Base-by-base conservation (phyloP, 2,888 invertebrate genomes). In the Anoncus sp. region DNA sequence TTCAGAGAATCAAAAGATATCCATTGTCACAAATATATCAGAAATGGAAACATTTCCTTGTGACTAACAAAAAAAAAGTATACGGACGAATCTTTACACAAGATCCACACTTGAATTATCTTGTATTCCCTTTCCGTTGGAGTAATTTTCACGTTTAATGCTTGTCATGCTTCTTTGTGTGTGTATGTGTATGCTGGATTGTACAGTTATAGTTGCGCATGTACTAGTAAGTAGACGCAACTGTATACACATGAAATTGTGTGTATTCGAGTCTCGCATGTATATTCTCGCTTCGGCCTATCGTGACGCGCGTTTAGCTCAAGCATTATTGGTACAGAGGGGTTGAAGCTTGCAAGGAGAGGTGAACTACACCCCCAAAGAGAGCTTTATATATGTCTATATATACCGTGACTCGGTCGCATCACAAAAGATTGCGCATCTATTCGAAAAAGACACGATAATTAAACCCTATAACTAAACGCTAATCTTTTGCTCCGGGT, bases 271-370 rank as follows among this genome's bases (percentile, higher is more conserved):
- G 31, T 47, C 57, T 69, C 22, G 57, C 22, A 47, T 2, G 27
- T 55, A 9, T 59, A 70, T 51, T 67, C 67, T 24, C 53, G 60
- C 16, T 24, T 24, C 22, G 10, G 53, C 14, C 74, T 63, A 75
- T 75, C 65, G 66, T 53, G 66, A 45, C 60, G 49, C 75, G 62
- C 47, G 62, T 72, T 77, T 72, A 72, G 62, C 62, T 38, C 38
- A 27, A n/a, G 55, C 47, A 72, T 77, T 72, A 72, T 76, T 72
- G 72, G 12, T 35, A 18, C 38, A 43, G 65, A 57, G 66, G 53
- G 65, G 47, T 62, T 38, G 27, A 66, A 66, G 18, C 47, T 38
- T 22, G 51, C 35, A 10, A 18, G 24, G 24, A 47, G n/a, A 31
- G 47, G 47, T 24, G 16, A 16, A 40, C 35, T 59, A 71, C 70